Evolutionary conservation across 1,140 invertebrate species (phyloP).

Genomic region (Philaenus spumarius): DNA sequence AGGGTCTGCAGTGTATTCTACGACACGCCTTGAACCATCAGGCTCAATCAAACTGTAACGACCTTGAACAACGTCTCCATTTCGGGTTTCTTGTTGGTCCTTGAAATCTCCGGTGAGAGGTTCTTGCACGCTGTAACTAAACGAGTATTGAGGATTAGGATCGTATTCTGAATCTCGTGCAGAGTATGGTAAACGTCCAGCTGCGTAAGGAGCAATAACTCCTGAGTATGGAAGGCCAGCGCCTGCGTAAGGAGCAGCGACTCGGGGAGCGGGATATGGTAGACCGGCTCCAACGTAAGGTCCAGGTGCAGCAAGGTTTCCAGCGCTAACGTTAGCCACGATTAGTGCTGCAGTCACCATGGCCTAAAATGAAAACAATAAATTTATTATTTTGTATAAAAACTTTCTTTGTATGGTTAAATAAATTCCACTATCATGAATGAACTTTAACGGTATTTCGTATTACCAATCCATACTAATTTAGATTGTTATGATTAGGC

Average conservation of each 20-base stretch:
- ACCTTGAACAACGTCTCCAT: slow-evolving; percentile 46
- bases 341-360: background rate
- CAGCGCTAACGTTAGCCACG: slow-evolving; percentile 1
- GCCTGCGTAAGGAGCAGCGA: too few species aligned
- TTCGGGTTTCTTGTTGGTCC: slow-evolving; percentile 44
- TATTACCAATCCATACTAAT: too few species aligned
- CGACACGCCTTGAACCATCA: slow-evolving; percentile 50
- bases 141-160: slow-evolving; percentile 41
- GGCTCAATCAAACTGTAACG: slow-evolving; percentile 49
- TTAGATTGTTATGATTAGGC: too few species aligned
- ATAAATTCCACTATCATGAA: too few species aligned
- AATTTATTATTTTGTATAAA: too few species aligned
- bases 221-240: too few species aligned
- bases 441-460: too few species aligned
- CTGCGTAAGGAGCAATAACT: too few species aligned
- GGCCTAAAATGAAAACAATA: background rate
- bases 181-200: slow-evolving; percentile 10
- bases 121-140: slow-evolving; percentile 46
- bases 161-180: slow-evolving; percentile 17
- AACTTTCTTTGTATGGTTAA: too few species aligned
- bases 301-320: background rate
- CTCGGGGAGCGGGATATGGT: too few species aligned
- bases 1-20: slow-evolving; percentile 51
- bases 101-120: slow-evolving; percentile 46
- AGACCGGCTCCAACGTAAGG: background rate